Evolutionary conservation across 2,113 vertebrate genomes (phyloP).

Genomic region (Clarias batrachus): DNA sequence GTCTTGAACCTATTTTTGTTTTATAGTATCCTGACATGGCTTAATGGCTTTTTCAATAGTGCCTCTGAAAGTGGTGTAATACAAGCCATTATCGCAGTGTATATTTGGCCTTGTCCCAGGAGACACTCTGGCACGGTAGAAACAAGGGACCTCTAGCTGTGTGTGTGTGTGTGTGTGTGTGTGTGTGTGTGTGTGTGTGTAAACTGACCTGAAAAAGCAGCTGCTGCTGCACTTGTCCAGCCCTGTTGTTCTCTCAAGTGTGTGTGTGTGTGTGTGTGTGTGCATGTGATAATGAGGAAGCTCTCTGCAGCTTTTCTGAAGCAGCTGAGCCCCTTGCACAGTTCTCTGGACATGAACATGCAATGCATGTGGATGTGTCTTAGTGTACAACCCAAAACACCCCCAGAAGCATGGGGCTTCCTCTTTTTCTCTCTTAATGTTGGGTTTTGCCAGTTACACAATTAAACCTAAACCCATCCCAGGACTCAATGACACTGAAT

Average conservation of each 20-base stretch:
- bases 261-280: slow-evolving; percentile 6
- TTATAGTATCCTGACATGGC: neutral
- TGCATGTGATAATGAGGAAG: slow-evolving; percentile 15
- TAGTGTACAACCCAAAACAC: neutral
- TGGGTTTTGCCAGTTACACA: neutral
- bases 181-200: slow-evolving; percentile 31
- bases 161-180: slow-evolving; percentile 23
- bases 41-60: slow-evolving; percentile 25
- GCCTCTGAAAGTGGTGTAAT: slow-evolving; percentile 31
- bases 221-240: too few relatives aligned
- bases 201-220: too few relatives aligned
- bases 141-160: slow-evolving; percentile 24
- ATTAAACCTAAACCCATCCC: neutral
- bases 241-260: too few relatives aligned
- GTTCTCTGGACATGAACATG: slow-evolving; percentile 16
- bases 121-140: slow-evolving; percentile 14
- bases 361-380: slow-evolving; percentile 6
- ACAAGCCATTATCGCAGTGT: slow-evolving; percentile 32
- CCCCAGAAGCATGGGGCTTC: neutral
- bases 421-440: neutral
- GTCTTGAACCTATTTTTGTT: neutral
- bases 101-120: slow-evolving; percentile 32
- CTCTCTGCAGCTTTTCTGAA: slow-evolving; percentile 31
- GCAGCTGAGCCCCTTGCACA: slow-evolving; percentile 38
- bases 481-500: neutral